phyloP scores from a whole-genome alignment of 2,113 vertebrate genomes.

The Smithornis capensis region DNA sequence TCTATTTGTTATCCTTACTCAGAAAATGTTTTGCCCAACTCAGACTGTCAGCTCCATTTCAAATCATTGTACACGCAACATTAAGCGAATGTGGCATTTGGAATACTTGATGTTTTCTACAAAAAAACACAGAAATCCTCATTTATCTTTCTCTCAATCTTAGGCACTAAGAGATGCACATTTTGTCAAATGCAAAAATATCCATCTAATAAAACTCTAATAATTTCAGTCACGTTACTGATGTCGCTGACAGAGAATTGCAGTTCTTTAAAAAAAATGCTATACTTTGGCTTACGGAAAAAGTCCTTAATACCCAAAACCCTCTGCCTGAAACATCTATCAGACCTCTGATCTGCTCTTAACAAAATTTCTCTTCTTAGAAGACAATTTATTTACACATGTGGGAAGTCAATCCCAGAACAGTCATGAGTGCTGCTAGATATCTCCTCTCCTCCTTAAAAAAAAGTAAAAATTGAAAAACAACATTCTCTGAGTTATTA shows the following conservation, averaged over 20 bases:
- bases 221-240: neutral
- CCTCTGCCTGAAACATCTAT: neutral
- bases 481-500: neutral
- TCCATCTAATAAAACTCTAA: neutral
- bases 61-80: neutral
- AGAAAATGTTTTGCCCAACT: neutral
- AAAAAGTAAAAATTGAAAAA: neutral
- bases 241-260: neutral
- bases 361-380: neutral
- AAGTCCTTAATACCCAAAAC: neutral
- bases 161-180: neutral
- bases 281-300: neutral
- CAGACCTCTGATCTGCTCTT: neutral
- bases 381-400: neutral
- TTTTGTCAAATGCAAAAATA: neutral
- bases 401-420: neutral
- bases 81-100: neutral
- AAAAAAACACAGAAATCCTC: neutral
- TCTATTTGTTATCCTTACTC: neutral
- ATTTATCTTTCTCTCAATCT: neutral
- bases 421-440: neutral
- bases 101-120: neutral
- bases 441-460: neutral
- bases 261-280: neutral
- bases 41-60: conserved; percentile 10